Base-by-base conservation (phyloP, 2,888 invertebrate species). In the Pterostichus niger region DNA sequence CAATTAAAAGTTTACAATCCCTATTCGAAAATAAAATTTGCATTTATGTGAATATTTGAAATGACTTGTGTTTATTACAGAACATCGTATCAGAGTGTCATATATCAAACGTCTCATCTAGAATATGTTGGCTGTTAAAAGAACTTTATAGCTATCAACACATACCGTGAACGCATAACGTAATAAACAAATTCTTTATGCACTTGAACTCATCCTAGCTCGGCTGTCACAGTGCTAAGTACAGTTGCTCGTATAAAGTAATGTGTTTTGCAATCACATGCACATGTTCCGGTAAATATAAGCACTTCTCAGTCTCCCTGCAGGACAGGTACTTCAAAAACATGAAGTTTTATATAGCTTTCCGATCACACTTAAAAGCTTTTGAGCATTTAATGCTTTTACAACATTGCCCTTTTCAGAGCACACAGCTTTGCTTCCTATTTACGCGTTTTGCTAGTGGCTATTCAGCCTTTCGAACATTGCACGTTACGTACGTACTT, bases 281-380 rank as follows among this genome's bases (percentile, higher is more conserved):
- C 75, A 75, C 75, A 75, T 75, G 75, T 75, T 75, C 31, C 75
- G 11, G 31, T 75, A 75, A 52, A 75, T 75, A 75, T 75, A 52
- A 75, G 75, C 75, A 75, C 52, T 75, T 75, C 13, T 64, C 17
- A 31, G 64, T 33, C 71, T 44, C 44, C 7, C 71, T 9, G 77
- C 35, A 54, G 77, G 56, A 77, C 77, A 77, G 56, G 77, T 77
- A 77, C 77, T 77, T 77, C 56, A 77, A 77, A 71, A 77, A 77
- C 77, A 80, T 52, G 54, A 71, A 80, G 71, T 80, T 80, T 64
- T 80, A 68, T 71, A 80, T 71, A 80, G 80, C 68, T 71, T 80
- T 71, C 80, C 71, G 80, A 80, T 80, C 80, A 80, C 64, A 80
- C 80, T 80, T 80, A 71, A 71, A 80, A 80, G 80, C 80, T 68